Evolutionary conservation across 2,888 invertebrate genomes (phyloP).

Genomic region (Parnassius orleans): DNA sequence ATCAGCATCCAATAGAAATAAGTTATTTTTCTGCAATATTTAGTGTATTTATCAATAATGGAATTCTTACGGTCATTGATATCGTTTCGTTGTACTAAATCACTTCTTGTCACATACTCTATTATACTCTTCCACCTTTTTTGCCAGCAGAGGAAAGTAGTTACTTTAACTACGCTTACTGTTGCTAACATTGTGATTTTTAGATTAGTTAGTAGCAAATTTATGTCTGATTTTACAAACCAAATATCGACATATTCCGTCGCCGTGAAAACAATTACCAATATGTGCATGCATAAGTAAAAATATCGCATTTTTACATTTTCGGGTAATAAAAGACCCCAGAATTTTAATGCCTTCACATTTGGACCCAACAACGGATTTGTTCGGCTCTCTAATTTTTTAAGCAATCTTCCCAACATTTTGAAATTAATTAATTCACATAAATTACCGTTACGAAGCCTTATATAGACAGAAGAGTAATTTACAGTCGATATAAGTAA

Average conservation of each 20-base stretch:
- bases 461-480: slow-evolving; percentile 7
- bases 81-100: slow-evolving; percentile 47
- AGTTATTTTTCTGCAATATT: slow-evolving; percentile 62
- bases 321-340: slow-evolving; percentile 64
- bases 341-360: slow-evolving; percentile 58
- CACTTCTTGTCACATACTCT: slow-evolving; percentile 57
- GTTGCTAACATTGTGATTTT: slow-evolving; percentile 67
- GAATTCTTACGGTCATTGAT: slow-evolving; percentile 38
- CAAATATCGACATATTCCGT: slow-evolving; percentile 66
- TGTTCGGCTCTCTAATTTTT: slow-evolving; percentile 58
- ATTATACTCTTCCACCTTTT: slow-evolving; percentile 57
- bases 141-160: slow-evolving; percentile 59
- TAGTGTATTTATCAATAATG: slow-evolving; percentile 49
- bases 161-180: slow-evolving; percentile 58
- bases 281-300: slow-evolving; percentile 55
- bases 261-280: slow-evolving; percentile 53
- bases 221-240: slow-evolving; percentile 61
- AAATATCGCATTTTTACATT: slow-evolving; percentile 43
- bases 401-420: slow-evolving; percentile 41
- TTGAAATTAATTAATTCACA: slow-evolving; percentile 1
- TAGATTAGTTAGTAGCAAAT: slow-evolving; percentile 57
- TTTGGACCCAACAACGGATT: slow-evolving; percentile 66
- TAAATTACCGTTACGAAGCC: neutral
- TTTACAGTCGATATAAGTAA: too few relatives aligned
- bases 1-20: slow-evolving; percentile 61